These are phyloP conservation scores for Etheostoma perlongum DNA, from an alignment of 2,797 vertebrate genomes.

Conservation along the genomic window DNA sequence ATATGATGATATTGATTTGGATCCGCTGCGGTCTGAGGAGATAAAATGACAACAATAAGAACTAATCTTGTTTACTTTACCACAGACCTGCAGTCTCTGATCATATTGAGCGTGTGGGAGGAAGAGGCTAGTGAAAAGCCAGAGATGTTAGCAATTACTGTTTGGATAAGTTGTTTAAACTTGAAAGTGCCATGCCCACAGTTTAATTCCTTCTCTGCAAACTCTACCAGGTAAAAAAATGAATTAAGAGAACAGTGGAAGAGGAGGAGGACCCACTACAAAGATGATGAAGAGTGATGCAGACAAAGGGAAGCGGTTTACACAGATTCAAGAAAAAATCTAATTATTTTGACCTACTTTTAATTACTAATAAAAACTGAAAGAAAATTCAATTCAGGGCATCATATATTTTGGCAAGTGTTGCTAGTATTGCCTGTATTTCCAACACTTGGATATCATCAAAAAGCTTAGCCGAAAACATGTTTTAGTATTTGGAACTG, in stretches of 20 bases:
- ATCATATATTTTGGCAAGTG: neutral
- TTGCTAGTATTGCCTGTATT: neutral
- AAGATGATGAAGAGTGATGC: neutral
- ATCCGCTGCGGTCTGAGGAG: slow-evolving; percentile 37
- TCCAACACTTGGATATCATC: neutral
- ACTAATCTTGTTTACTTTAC: slow-evolving; percentile 57
- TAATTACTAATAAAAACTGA: too few species aligned
- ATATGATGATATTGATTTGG: slow-evolving; percentile 61
- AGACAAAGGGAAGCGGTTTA: too few species aligned
- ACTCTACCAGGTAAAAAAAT: neutral
- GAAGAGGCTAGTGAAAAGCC: neutral
- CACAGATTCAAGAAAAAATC: too few species aligned
- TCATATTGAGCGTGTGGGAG: slow-evolving; percentile 21
- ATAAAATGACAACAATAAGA: slow-evolving; percentile 51
- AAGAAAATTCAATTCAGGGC: neutral
- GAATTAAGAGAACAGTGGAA: neutral
- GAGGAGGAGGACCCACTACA: neutral
- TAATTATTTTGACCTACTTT: too few species aligned
- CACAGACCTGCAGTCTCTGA: slow-evolving; percentile 33
- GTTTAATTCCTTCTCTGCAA: neutral
- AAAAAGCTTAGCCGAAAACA: neutral
- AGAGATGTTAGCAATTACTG: neutral
- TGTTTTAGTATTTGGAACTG: neutral
- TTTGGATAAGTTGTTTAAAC: neutral
- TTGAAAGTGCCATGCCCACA: neutral